These are phyloP conservation scores for Macaca nemestrina DNA, from an alignment of 2,113 vertebrate species.

Conservation along the genomic window DNA sequence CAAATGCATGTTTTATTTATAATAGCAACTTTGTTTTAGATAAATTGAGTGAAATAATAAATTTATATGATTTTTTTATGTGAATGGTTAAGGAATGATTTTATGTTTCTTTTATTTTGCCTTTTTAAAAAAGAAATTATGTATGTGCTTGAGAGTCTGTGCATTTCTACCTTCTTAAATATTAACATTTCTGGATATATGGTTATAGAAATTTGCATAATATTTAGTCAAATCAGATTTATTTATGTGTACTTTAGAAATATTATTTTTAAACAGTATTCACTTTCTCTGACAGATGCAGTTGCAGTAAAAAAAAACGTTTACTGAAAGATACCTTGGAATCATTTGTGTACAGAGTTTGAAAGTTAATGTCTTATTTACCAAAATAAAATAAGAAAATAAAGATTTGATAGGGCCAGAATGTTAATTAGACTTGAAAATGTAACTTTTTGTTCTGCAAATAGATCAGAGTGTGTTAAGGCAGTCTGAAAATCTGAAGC, in stretches of 20 bases:
- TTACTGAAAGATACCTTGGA: background rate
- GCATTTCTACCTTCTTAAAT: background rate
- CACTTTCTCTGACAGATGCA: background rate
- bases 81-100: background rate
- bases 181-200: background rate
- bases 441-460: slow-evolving; percentile 31
- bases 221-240: background rate
- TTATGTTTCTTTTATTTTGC: background rate
- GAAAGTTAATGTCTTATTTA: background rate
- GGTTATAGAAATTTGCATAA: background rate
- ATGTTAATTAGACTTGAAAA: background rate
- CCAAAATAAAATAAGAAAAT: background rate
- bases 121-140: background rate
- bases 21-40: background rate
- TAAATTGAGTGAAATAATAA: background rate
- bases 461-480: background rate
- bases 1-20: background rate
- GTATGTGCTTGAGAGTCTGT: background rate
- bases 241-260: background rate
- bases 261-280: background rate
- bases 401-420: background rate
- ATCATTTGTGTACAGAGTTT: background rate
- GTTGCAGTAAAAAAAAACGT: background rate
- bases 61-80: background rate
- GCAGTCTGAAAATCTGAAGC: slow-evolving; percentile 6